These are phyloP conservation scores for Carpatolechia fugitivella DNA, from an alignment of 2,888 invertebrate species.

Conservation along the genomic window DNA sequence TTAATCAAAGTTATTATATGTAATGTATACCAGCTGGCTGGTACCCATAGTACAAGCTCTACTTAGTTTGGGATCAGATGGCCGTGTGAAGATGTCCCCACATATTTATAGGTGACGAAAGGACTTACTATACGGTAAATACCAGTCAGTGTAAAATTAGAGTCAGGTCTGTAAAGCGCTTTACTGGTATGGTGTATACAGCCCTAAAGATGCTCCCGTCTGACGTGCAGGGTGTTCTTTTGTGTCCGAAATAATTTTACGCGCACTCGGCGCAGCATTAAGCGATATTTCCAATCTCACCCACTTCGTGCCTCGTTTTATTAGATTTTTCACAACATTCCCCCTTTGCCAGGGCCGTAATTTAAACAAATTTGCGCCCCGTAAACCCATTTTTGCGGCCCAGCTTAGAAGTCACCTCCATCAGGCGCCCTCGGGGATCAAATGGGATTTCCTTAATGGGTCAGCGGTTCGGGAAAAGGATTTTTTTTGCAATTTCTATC, in stretches of 20 bases:
- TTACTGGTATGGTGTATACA: no score
- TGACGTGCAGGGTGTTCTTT: neutral
- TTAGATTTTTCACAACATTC: constrained; percentile 56
- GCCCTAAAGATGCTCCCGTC: neutral
- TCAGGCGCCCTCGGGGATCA: constrained; percentile 4
- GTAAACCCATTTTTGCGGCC: neutral
- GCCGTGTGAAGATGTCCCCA: no score
- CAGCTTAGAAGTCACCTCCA: constrained; percentile 5
- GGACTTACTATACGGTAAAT: no score
- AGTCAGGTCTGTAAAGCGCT: no score
- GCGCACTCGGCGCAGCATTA: constrained; percentile 32
- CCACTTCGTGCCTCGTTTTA: constrained; percentile 47
- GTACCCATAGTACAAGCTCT: no score
- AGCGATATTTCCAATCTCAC: constrained; percentile 56
- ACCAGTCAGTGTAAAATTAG: no score
- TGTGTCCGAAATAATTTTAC: constrained; percentile 29
- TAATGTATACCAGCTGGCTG: no score
- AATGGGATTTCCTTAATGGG: constrained; percentile 1
- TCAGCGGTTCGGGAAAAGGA: neutral
- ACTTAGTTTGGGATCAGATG: no score
- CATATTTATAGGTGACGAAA: no score
- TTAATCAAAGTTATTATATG: no score
- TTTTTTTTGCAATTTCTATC: neutral
- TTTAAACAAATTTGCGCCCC: neutral
- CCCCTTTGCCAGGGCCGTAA: constrained; percentile 13